These are phyloP conservation scores for Sternotherus odoratus DNA, from an alignment of 2,797 vertebrate species.

Conservation along the genomic window DNA sequence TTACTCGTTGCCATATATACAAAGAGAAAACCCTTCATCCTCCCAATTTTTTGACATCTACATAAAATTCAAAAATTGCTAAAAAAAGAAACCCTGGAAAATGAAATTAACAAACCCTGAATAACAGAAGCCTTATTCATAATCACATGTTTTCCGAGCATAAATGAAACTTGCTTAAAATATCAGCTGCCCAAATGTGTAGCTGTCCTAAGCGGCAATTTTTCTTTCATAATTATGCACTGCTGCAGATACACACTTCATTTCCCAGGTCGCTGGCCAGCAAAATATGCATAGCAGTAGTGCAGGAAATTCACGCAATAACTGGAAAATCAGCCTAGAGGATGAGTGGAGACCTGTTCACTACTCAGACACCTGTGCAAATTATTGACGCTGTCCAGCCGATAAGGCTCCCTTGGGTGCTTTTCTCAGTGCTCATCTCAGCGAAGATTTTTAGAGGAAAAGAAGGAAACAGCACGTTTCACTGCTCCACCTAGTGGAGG, in stretches of 20 bases:
- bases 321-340: not conserved
- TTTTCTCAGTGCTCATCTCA: not conserved
- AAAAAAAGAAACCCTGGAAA: too few species aligned
- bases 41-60: not conserved
- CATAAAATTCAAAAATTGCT: not conserved
- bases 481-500: slow-evolving; percentile 73
- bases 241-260: not conserved
- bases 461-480: slow-evolving; percentile 37
- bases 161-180: not conserved
- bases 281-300: not conserved
- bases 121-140: not conserved
- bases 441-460: not conserved
- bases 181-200: not conserved
- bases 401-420: not conserved
- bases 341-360: not conserved
- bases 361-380: not conserved
- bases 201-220: not conserved
- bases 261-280: not conserved
- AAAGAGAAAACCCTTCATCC: not conserved
- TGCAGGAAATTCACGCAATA: not conserved
- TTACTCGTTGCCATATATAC: not conserved
- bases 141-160: not conserved
- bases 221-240: not conserved
- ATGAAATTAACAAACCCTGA: not conserved
- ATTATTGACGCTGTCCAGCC: not conserved